A percentile compares a stretch with the other conserved stretches of the same genome.
These are phyloP conservation scores for Drosophila serrata DNA, from an alignment of 1,140 invertebrate species.

Conservation along the genomic window DNA sequence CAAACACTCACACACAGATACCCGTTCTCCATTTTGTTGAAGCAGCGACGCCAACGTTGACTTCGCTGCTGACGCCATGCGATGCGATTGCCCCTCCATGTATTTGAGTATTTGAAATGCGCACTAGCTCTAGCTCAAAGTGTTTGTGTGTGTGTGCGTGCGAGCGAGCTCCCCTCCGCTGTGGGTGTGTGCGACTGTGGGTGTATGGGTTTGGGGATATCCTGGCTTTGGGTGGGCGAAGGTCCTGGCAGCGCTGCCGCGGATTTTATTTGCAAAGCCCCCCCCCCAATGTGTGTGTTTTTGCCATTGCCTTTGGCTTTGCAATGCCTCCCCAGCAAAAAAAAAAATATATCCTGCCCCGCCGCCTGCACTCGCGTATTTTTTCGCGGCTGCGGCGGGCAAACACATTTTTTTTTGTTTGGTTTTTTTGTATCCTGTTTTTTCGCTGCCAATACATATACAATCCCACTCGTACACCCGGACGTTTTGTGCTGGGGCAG, in stretches of 20 bases:
- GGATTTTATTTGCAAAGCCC: slow-evolving; percentile 75
- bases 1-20: background rate
- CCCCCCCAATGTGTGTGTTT: no score
- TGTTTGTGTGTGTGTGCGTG: slow-evolving; percentile 31
- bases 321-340: slow-evolving; percentile 56
- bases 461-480: slow-evolving; percentile 29
- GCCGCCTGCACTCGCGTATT: slow-evolving; percentile 72
- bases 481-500: slow-evolving; percentile 33
- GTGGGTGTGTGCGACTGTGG: slow-evolving; percentile 5
- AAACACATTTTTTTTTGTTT: slow-evolving; percentile 58
- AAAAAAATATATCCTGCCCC: slow-evolving; percentile 20
- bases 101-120: slow-evolving; percentile 77
- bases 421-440: background rate
- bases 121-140: slow-evolving; percentile 82
- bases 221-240: slow-evolving; percentile 63
- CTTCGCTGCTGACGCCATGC: slow-evolving; percentile 28
- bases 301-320: slow-evolving; percentile 56
- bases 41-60: slow-evolving; percentile 47
- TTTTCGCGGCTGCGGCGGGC: slow-evolving; percentile 78
- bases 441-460: slow-evolving; percentile 64
- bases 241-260: slow-evolving; percentile 53
- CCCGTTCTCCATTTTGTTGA: slow-evolving; percentile 66
- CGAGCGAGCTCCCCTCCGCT: slow-evolving; percentile 53
- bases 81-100: slow-evolving; percentile 68
- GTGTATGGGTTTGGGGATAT: slow-evolving; percentile 10